phyloP scores from a whole-genome alignment of 2,113 vertebrate species.

The Lagenorhynchus albirostris region DNA sequence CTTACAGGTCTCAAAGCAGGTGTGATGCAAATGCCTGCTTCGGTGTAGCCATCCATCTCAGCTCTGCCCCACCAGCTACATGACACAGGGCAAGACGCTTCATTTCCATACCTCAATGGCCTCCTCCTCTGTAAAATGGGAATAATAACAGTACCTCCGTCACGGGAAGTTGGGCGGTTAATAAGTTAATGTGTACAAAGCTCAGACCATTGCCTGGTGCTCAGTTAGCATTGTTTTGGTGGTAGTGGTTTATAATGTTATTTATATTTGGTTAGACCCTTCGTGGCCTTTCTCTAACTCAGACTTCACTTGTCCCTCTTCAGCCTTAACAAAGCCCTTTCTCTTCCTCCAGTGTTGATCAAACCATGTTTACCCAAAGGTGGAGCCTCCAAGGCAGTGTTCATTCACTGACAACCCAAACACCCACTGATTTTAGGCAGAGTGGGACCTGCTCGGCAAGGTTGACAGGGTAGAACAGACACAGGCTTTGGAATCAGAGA shows the following conservation, averaged over 20 bases:
- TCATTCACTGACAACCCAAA: not conserved
- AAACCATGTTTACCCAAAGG: not conserved
- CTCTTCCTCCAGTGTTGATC: not conserved
- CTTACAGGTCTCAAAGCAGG: not conserved
- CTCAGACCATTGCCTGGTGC: not conserved
- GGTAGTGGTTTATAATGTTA: not conserved
- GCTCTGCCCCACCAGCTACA: not conserved
- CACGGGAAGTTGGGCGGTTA: too few species aligned
- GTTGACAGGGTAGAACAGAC: not conserved
- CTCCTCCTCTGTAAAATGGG: not conserved
- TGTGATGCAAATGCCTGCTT: not conserved
- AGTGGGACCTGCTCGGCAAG: not conserved
- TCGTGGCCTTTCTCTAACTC: not conserved
- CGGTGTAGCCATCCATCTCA: accelerated
- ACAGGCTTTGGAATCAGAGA: not conserved
- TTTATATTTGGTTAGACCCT: not conserved
- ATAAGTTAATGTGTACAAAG: too few species aligned
- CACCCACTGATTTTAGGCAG: too few species aligned
- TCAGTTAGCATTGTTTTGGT: not conserved
- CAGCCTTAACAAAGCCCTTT: not conserved
- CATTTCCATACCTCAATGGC: not conserved
- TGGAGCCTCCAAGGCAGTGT: not conserved
- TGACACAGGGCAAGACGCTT: not conserved
- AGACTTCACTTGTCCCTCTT: not conserved
- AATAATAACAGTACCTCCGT: not conserved